Percentiles rank a stretch among this genome's conserved stretches.
Evolutionary conservation across 2,113 vertebrate species (phyloP).

Genomic region (Pogona vitticeps): DNA sequence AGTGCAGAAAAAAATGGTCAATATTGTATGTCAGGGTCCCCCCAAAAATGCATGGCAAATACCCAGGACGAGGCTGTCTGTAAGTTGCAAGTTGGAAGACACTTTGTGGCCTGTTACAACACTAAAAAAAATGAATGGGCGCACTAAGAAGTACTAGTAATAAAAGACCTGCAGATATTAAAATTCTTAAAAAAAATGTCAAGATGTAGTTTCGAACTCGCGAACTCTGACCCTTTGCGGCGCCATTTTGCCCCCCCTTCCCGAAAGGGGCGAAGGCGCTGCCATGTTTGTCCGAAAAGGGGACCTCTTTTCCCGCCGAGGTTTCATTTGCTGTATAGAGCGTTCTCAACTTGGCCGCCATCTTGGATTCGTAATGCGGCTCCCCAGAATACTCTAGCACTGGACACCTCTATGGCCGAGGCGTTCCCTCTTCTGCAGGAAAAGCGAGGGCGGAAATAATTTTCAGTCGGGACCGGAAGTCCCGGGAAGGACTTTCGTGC

Average conservation of each 20-base stretch:
- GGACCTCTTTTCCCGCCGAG: neutral
- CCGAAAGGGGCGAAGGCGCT: neutral
- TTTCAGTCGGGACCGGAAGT: neutral
- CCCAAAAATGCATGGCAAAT: too few relatives aligned
- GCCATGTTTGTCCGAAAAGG: neutral
- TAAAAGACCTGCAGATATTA: neutral
- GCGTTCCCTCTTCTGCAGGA: neutral
- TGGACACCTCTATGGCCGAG: neutral
- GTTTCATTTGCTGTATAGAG: neutral
- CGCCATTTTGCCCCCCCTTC: neutral
- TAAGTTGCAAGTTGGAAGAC: too few relatives aligned
- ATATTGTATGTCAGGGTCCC: too few relatives aligned
- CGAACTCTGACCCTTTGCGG: accelerated
- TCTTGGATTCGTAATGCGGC: neutral
- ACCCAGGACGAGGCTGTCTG: too few relatives aligned
- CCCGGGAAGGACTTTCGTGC: too few relatives aligned
- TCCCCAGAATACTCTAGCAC: neutral
- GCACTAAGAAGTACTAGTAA: neutral
- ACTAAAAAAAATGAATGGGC: too few relatives aligned
- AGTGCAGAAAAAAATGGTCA: too few relatives aligned
- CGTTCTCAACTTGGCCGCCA: neutral
- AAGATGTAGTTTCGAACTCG: neutral
- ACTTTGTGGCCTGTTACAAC: too few relatives aligned
- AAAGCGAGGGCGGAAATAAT: too few relatives aligned
- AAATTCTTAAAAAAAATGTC: neutral